Base-by-base conservation (phyloP, 2,888 invertebrate genomes). In the Epinotia ramella region DNA sequence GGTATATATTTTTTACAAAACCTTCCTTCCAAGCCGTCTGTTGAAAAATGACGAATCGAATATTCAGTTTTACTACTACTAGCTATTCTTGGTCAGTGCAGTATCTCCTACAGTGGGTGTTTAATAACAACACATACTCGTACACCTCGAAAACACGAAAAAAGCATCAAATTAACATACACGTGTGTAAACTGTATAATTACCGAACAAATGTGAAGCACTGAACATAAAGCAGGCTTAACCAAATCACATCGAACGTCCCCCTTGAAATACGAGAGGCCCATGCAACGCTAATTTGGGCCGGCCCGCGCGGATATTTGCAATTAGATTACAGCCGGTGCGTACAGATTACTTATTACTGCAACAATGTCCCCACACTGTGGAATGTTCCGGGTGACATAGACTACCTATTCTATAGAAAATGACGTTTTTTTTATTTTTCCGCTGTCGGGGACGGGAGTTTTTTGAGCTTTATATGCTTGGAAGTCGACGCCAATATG, bases 251-350 rank as follows among this genome's bases (percentile, higher is more conserved):
- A 72, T 79, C 77, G 76, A 77, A 79, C 78, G 72, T 76, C 71
- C 77, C 20, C 72, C 74, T 80, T 80, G 80, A 80, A 79, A 79
- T 79, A 80, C 78, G 78, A 76, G 79, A 80, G 73, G 62, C 73
- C 64, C 76, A 56, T 79, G 77, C 79, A 81, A 69, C 77, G 77
- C 78, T 85, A 82, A 86, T 86, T 86, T 84, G 75, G 77, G 77
- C 86, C 87, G 82, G 66, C 78, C 78, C 83, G 78, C 84, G 81
- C 82, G 88, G 85, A 86, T 87, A 88, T 88, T 88, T 88, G 85
- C 86, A 88, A 88, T 87, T 88, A 85, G 84, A 88, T 88, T 88
- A 87, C 86, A 80, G 80, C 81, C 83, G 82, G 77, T 75, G 79
- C 74, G 76, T 76, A 73, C 82, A 83, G 84, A 84, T 87, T 82